Evolutionary conservation across 2,113 vertebrate species (phyloP), one percentile per base, ranked within the genome.

Genomic region (Gobiocypris rarus): DNA sequence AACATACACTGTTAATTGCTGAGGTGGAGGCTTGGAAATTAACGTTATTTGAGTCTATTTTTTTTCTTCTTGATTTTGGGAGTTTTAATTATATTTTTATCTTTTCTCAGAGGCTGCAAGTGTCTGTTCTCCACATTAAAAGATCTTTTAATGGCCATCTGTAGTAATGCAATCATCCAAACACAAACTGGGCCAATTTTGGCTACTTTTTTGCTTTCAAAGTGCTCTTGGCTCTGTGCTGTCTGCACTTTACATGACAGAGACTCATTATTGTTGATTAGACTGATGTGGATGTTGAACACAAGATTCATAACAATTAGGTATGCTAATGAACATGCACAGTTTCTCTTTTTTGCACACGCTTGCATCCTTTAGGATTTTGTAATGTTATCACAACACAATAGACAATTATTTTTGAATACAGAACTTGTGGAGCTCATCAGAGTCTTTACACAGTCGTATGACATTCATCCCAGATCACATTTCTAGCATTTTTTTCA

Each of bases 1-100:
- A 61, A 70, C 28, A 77, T 9, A n/a, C 50, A 82, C 17, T 63
- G 50, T 86, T 38, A 88, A 86, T 86, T 88, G 78, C 71, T 50
- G 61, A 87, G 81, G 63, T 83, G 75, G 48, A 38, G 45, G 43
- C 24, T 22, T 45, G 34, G 52, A 50, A 71, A 87, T 58, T 34
- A 71, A 58, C 31, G 69, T 41, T 45, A 59, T 77, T 75, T 83
- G n/a, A n/a, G 4, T 26, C 10, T 54, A n/a, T n/a, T 54, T 22
- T 58, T 58, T 17, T 26, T 3, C 0, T 7, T 38, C n/a, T 61
- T 48, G 15, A 34, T 81, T 81, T 65, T 81, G 19, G 9, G 45
- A 31, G 11, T 70, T 69, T 85, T 56, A 48, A 45, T 83, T 59
- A 22, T 65, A 80, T 50, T 70, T 78, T 75, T 48, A 54, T 69